A percentile compares a stretch with the other conserved stretches of the same genome.
Evolutionary conservation across 2,888 invertebrate genomes (phyloP).

Genomic region (Drosophila kambysellisi): DNA sequence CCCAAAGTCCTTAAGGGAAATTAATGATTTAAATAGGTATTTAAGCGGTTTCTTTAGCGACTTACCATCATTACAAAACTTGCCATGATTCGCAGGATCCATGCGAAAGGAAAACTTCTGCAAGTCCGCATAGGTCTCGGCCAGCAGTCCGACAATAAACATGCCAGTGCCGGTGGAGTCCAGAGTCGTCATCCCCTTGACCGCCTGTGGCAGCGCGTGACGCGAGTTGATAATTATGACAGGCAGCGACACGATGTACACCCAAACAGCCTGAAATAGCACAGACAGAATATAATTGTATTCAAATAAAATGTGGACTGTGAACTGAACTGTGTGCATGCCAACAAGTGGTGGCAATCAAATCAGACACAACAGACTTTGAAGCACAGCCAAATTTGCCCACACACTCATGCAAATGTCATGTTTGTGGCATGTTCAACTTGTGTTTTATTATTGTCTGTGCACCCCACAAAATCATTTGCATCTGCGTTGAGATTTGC

Average conservation of each 20-base stretch:
- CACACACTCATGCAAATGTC: constrained; percentile 1
- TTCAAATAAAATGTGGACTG: constrained; percentile 13
- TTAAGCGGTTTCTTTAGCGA: neutral
- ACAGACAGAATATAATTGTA: constrained; percentile 1
- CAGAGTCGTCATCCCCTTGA: constrained; percentile 93
- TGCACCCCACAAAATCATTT: constrained; percentile 4
- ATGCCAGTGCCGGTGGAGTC: constrained; percentile 94
- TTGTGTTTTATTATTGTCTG: constrained; percentile 13
- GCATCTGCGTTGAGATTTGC: constrained; percentile 30
- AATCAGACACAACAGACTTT: constrained; percentile 46
- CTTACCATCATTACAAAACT: constrained; percentile 95
- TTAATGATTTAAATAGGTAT: neutral
- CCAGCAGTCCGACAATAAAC: constrained; percentile 93
- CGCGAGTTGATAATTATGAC: constrained; percentile 96
- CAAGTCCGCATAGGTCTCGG: constrained; percentile 96
- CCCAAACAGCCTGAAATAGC: constrained; percentile 92
- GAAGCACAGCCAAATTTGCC: constrained; percentile 22
- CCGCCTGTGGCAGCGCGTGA: constrained; percentile 90
- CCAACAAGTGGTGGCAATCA: constrained; percentile 64
- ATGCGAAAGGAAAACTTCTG: constrained; percentile 96
- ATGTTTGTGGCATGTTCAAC: constrained; percentile 11
- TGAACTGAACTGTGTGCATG: constrained; percentile 7
- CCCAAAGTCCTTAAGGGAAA: constrained; percentile 89
- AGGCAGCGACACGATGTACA: constrained; percentile 95
- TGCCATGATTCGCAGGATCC: constrained; percentile 94